Evolutionary conservation across 2,113 vertebrate species (phyloP).

Genomic region (Aix galericulata): DNA sequence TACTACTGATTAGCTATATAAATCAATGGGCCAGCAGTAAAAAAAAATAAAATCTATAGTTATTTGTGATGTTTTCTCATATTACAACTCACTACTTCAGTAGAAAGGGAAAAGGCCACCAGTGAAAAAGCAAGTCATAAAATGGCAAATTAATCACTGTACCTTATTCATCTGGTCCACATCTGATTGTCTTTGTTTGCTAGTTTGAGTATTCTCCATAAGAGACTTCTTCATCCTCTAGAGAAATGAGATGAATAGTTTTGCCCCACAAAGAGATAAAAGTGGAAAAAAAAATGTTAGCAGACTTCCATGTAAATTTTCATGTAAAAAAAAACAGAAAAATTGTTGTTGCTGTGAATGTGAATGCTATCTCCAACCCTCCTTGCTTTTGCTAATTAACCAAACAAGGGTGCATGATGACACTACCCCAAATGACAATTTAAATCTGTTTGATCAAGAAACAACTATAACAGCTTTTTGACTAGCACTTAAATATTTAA

Average conservation of each 20-base stretch:
- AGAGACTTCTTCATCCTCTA: not conserved
- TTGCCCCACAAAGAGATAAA: not conserved
- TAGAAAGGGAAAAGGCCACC: not conserved
- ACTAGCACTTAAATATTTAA: not conserved
- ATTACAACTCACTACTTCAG: not conserved
- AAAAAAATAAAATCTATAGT: not conserved
- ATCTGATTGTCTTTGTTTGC: not conserved
- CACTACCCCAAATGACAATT: not conserved
- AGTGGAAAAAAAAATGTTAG: not conserved
- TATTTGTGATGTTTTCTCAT: not conserved
- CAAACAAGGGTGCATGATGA: not conserved
- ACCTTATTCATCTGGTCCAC: conserved; percentile 11
- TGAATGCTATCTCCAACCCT: not conserved
- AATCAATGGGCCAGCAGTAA: not conserved
- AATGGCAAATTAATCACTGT: not conserved
- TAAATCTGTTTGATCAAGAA: not conserved
- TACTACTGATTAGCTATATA: not conserved
- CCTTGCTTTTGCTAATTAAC: not conserved
- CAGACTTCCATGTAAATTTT: not conserved
- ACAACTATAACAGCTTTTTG: not conserved
- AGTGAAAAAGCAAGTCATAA: not conserved
- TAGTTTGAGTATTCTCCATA: not conserved
- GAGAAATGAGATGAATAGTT: not conserved
- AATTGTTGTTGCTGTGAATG: not conserved
- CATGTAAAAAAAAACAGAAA: not conserved